A percentile compares a stretch with the other conserved stretches of the same genome.
Evolutionary conservation across 2,113 vertebrate species (phyloP).

Genomic region (Mesocricetus auratus): DNA sequence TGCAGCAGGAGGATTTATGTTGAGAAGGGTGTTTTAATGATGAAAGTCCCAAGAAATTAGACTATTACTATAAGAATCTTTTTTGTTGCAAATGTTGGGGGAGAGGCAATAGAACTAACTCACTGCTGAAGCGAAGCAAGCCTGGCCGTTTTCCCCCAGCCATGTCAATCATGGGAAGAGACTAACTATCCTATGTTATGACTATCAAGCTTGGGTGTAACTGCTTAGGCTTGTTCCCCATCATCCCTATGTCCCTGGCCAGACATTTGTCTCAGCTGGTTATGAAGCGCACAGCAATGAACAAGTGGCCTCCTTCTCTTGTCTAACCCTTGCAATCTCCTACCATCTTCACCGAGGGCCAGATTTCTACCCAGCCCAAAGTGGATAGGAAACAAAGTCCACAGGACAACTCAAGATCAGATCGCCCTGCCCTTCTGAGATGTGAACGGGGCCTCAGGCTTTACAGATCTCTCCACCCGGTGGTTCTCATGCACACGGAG

Average conservation of each 20-base stretch:
- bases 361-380: neutral
- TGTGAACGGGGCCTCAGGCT: neutral
- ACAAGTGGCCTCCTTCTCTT: neutral
- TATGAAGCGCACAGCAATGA: neutral
- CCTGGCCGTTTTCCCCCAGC: neutral
- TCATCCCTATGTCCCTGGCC: neutral
- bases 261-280: neutral
- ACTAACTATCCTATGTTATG: neutral
- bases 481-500: neutral
- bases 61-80: slow-evolving; percentile 28
- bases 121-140: neutral
- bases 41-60: slow-evolving; percentile 7
- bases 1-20: slow-evolving; percentile 5
- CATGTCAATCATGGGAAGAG: neutral
- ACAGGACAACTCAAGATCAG: neutral
- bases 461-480: too few relatives aligned
- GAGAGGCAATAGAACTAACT: neutral
- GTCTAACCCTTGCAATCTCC: neutral
- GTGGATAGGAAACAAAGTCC: neutral
- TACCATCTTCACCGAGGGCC: neutral
- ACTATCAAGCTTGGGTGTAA: neutral
- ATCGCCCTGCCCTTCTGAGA: neutral
- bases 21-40: slow-evolving; percentile 45
- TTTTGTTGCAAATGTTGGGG: neutral
- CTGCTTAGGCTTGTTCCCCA: neutral